Percentiles rank a stretch among this genome's conserved stretches.
Conservation (phyloP, 23 tunicate genomes). For the Ascidia mentula region DNA sequence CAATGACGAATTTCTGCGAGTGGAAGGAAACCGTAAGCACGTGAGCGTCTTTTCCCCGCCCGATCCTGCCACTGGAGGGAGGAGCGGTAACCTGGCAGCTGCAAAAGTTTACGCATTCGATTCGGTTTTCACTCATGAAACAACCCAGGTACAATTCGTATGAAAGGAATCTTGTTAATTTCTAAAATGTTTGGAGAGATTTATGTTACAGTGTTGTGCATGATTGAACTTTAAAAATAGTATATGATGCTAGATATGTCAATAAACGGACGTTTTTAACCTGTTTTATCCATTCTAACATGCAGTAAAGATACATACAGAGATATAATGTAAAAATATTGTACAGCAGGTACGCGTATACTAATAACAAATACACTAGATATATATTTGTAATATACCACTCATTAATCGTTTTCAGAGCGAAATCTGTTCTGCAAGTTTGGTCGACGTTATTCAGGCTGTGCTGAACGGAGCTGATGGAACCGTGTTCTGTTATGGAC, state of each 20-base stretch:
- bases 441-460: conserved; percentile 76
- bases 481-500: conserved; percentile 86
- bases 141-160: conserved; percentile 76
- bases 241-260: no score
- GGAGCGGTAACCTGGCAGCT: conserved; percentile 36
- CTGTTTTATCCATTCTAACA: no score
- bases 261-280: no score
- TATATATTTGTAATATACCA: no score
- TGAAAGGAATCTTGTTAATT: no score
- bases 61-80: conserved; percentile 21
- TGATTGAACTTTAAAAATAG: no score
- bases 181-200: no score
- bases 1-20: conserved; percentile 44
- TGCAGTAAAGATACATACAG: no score
- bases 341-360: no score
- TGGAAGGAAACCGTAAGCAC: conserved; percentile 74
- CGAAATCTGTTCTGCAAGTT: conserved; percentile 58
- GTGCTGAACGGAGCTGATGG: conserved; percentile 93
- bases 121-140: conserved; percentile 71
- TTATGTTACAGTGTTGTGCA: no score
- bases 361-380: no score
- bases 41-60: conserved; percentile 69
- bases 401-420: conserved; percentile 46
- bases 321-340: no score
- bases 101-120: conserved; percentile 90